Base-by-base conservation (phyloP, 1,140 invertebrate genomes). In the Neocloeon triangulifer region DNA sequence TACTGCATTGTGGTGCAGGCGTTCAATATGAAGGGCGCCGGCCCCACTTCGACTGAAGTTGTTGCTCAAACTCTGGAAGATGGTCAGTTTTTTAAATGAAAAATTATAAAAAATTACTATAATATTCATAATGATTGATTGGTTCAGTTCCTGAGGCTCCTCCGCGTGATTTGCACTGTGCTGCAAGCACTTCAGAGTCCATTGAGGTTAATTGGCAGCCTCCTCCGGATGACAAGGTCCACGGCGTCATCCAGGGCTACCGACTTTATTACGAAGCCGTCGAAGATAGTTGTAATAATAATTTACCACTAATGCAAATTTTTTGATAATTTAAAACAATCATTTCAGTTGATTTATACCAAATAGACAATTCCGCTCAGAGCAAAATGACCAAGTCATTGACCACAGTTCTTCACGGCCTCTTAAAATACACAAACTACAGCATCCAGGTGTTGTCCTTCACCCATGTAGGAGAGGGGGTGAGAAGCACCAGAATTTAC, bases 361-460 rank as follows among this genome's bases (percentile, higher is more conserved):
- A n/a, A n/a, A n/a, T n/a, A n/a, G n/a, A n/a, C n/a, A n/a, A n/a
- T n/a, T n/a, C n/a, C n/a, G n/a, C n/a, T n/a, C n/a, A n/a, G n/a
- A n/a, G n/a, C n/a, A 63, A 66, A 43, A 61, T 62, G n/a, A 62
- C 62, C 2, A 55, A 57, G 5, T 55, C 59, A 5, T 59, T 49
- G 10, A 47, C 49, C 49, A 57, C 41, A 41, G 57, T 37, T 14
- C 50, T 74, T 4, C 66, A 71, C 43, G 61, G 64, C 0, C 47
- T 75, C 16, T 58, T 61, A 37, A 71, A 71, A 14, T 73, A 64
- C 42, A 69, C 69, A 16, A 73, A 73, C 45, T 82, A 82, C 50
- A 78, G 72, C 28, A 60, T 82, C n/a, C 70, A 78, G 53, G 69
- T 81, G 19, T 50, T 78, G 34, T 75, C 76, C 1, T 78, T 64